Evolutionary conservation across 2,888 invertebrate genomes (phyloP).

Genomic region (Baronia brevicornis): DNA sequence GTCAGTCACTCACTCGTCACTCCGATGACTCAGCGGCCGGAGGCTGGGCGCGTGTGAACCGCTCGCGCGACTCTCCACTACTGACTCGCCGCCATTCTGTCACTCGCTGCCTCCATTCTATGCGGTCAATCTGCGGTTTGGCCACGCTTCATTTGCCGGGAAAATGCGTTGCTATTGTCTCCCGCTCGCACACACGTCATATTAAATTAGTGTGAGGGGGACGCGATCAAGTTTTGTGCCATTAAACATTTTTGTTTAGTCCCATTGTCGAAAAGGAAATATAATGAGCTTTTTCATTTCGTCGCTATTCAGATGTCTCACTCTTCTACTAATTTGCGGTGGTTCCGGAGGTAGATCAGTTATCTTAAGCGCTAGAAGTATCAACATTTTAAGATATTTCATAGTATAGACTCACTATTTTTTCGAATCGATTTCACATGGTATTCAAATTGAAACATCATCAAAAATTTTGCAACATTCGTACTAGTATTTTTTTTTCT

Average conservation of each 20-base stretch:
- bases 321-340: constrained; percentile 28
- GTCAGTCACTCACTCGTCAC: constrained; percentile 19
- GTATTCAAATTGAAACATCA: too few relatives aligned
- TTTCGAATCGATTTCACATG: too few relatives aligned
- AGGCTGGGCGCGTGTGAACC: constrained; percentile 52
- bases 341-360: background rate
- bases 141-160: constrained; percentile 76
- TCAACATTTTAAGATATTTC: too few relatives aligned
- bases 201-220: constrained; percentile 37
- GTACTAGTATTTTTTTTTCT: too few relatives aligned
- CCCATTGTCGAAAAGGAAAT: constrained; percentile 68
- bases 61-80: constrained; percentile 62
- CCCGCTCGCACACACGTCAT: constrained; percentile 37
- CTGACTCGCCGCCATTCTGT: constrained; percentile 73
- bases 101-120: constrained; percentile 75
- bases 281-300: constrained; percentile 67
- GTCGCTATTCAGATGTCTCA: constrained; percentile 41
- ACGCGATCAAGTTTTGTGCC: constrained; percentile 58
- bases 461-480: too few relatives aligned
- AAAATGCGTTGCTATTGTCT: constrained; percentile 59
- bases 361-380: too few relatives aligned
- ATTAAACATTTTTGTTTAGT: constrained; percentile 70
- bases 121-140: constrained; percentile 76
- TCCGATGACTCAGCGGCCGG: constrained; percentile 27
- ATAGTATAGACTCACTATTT: too few relatives aligned